phyloP scores from a whole-genome alignment of 2,797 vertebrate species.

The Carcharodon carcharias region DNA sequence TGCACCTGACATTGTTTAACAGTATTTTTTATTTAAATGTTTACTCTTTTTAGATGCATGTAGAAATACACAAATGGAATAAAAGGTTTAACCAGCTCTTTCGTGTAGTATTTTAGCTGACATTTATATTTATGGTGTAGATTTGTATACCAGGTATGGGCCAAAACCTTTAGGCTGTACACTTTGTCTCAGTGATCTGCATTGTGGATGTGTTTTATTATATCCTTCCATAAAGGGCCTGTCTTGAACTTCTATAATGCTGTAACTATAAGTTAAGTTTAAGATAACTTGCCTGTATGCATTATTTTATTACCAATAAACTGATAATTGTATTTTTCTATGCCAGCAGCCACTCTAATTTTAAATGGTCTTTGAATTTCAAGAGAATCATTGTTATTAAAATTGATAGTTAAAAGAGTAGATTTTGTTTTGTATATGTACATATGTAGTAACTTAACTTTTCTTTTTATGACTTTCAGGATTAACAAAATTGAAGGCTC shows the following conservation, averaged over 20 bases:
- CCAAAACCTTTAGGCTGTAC: slow-evolving; percentile 6
- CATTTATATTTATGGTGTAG: neutral
- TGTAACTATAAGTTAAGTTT: neutral
- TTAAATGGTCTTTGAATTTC: slow-evolving; percentile 4
- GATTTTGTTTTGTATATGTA: neutral
- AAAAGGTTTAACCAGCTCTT: neutral
- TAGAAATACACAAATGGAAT: neutral
- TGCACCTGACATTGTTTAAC: neutral
- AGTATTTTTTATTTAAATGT: neutral
- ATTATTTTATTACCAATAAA: slow-evolving; percentile 3
- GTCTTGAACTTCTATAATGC: neutral
- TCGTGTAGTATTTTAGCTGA: neutral
- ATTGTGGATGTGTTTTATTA: slow-evolving; percentile 11
- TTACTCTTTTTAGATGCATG: neutral
- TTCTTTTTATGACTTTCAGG: slow-evolving; percentile 61
- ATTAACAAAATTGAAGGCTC: slow-evolving; percentile 59
- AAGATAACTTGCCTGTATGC: neutral
- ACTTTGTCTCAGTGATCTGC: neutral
- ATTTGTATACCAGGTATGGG: neutral
- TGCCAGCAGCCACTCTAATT: neutral
- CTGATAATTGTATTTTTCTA: slow-evolving; percentile 2
- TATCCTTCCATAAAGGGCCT: neutral
- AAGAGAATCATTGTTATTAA: neutral
- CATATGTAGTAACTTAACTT: slow-evolving; percentile 35
- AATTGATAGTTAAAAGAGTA: neutral